Evolutionary conservation across 2,797 vertebrate species (phyloP), one percentile per base, ranked within the genome.

Genomic region (Amblyopsis hoosieri): DNA sequence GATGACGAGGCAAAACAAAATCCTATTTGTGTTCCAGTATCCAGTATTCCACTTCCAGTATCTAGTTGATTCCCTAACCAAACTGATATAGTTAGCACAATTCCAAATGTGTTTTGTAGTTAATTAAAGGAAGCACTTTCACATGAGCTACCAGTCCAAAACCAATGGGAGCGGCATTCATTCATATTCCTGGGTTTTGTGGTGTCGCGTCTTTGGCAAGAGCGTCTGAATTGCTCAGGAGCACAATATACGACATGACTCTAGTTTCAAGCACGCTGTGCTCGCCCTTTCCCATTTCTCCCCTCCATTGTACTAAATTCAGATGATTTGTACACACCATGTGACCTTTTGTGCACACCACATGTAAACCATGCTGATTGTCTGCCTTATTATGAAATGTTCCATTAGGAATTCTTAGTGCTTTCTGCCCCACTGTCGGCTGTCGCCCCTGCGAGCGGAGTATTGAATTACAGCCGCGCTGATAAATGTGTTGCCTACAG

Each of bases 401-500:
- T 79, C 63, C 75, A 81, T 75, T 71, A 71, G 67, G 57, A 68
- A 61, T 62, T 62, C 56, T 62, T 67, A 58, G 33, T 13, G 37
- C 12, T 57, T 65, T 59, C 65, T 60, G 10, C 58, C 45, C 46
- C 50, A 29, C 52, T 57, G 54, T 56, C n/a, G 37, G 37, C n/a
- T 31, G 54, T 65, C 17, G 62, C 57, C 69, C 57, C 71, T 37
- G 67, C 52, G 57, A 60, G 62, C 7, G 1, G 14, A 37, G 57
- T 72, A 74, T 57, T 74, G 60, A 72, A 85, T 78, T 74, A 74
- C 75, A 78, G 73, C 66, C 59, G 53, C 55, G 64, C 57, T 85
- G 77, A 86, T 88, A 72, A 87, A 87, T 85, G 78, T 77, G 74
- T 75, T 81, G 81, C 72, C 71, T 74, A 69, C 76, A 81, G 75